Conservation (phyloP, 2,113 vertebrate species). For the Natator depressus region DNA sequence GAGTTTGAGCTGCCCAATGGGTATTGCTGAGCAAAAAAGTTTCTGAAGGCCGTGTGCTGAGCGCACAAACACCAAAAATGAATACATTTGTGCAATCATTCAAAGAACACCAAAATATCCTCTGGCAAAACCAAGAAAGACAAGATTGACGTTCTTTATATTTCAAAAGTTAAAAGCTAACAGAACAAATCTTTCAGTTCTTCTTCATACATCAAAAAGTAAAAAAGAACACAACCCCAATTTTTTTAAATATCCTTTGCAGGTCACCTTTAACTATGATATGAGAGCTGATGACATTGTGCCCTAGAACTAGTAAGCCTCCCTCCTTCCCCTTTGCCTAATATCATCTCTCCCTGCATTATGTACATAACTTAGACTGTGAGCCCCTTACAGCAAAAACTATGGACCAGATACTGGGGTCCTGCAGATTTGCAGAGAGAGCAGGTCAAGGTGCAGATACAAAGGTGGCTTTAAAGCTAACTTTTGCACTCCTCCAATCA, state of each 20-base stretch:
- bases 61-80: too few relatives aligned
- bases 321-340: slow-evolving; percentile 19
- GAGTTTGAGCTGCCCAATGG: too few relatives aligned
- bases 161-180: slow-evolving; percentile 46
- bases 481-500: neutral
- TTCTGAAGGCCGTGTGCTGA: too few relatives aligned
- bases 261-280: slow-evolving; percentile 46
- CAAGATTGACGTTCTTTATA: slow-evolving; percentile 18
- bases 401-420: neutral
- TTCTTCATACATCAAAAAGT: neutral
- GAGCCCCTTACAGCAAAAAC: slow-evolving; percentile 6
- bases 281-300: slow-evolving; percentile 11
- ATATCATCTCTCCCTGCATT: neutral
- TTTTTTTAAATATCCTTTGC: neutral
- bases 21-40: too few relatives aligned
- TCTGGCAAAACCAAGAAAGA: slow-evolving; percentile 39
- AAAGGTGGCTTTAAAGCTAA: neutral
- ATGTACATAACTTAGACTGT: neutral
- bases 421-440: slow-evolving; percentile 2
- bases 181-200: slow-evolving; percentile 11
- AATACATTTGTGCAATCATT: too few relatives aligned
- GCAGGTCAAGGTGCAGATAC: accelerated
- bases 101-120: slow-evolving; percentile 18
- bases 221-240: neutral
- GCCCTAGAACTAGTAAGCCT: neutral